Base-by-base conservation (phyloP, 2,797 vertebrate genomes). In the Lates japonicus region DNA sequence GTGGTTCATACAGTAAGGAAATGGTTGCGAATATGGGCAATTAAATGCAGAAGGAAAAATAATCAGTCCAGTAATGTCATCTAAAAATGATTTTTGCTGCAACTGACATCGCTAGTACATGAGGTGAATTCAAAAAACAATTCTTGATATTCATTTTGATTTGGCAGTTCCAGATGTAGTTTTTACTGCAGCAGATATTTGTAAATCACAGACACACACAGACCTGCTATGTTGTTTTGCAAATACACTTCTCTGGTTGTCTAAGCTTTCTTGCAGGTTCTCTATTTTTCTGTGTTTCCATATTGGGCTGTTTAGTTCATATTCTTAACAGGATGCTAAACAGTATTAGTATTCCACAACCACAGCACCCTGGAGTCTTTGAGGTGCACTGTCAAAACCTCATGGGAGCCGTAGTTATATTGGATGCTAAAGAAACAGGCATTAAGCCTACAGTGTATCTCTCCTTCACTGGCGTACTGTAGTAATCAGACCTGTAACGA, bases 31-130 rank as follows among this genome's bases (percentile, higher is more conserved):
- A 69, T 66, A 31, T 25, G n/a, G 52, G 68, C 64, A 41, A 49
- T 81, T 74, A 42, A 62, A 77, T 79, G 42, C 62, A 87, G 76
- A 52, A 54, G 70, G 74, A 70, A 69, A 86, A 58, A 35, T 48
- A 70, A 80, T 83, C 70, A 81, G 62, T 33, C 13, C 12, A 7
- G 46, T 9, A 1, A 17, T 20, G 20, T 41, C 13, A 62, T 20
- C 35, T 52, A 60, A 33, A 60, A 58, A 16, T 3, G 2, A 5
- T 39, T 61, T 58, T 55, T 61, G 12, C 13, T 29, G 9, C 52
- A 20, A 44, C 7, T 22, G 31, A 81, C 69, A 62, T 60, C 49
- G n/a, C 54, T 13, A 31, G 33, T 42, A 8, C 3, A 20, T 62
- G 46, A 62, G 33, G 49, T 66, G 1, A 48, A 57, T 57, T 54